Conservation (phyloP, 1,140 invertebrate genomes). For the Camponotus pennsylvanicus region DNA sequence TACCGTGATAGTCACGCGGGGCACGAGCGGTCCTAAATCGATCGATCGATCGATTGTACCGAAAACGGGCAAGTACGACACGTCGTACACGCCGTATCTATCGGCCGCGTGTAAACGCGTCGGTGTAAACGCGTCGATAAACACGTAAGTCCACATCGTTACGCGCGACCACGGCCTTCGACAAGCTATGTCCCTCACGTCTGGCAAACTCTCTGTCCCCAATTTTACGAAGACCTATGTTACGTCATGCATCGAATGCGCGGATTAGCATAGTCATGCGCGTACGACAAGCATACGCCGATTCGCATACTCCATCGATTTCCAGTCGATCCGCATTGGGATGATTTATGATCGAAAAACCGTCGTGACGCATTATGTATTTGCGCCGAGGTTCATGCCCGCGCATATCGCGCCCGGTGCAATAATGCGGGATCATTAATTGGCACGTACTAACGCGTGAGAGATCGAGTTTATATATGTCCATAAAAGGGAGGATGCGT, state of each 20-base stretch:
- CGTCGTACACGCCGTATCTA: slow-evolving; percentile 12
- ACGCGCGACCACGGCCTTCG: slow-evolving; percentile 69
- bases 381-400: background rate
- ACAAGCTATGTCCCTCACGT: slow-evolving; percentile 67
- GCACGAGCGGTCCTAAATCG: slow-evolving; percentile 19
- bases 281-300: slow-evolving; percentile 16
- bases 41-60: slow-evolving; percentile 41
- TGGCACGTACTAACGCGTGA: background rate
- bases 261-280: slow-evolving; percentile 64
- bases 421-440: background rate
- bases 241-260: slow-evolving; percentile 47
- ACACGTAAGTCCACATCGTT: slow-evolving; percentile 77
- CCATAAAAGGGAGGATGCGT: background rate
- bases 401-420: background rate
- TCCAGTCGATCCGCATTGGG: background rate
- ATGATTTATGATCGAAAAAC: slow-evolving; percentile 41
- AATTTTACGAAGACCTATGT: slow-evolving; percentile 71
- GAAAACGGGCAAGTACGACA: slow-evolving; percentile 38
- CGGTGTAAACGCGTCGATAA: slow-evolving; percentile 74
- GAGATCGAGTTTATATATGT: background rate
- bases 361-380: background rate
- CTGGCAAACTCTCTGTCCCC: slow-evolving; percentile 63
- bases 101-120: slow-evolving; percentile 66
- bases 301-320: slow-evolving; percentile 25
- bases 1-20: slow-evolving; percentile 1